Evolutionary conservation across 2,888 invertebrate species (phyloP).

Genomic region (Nemotelus pantherinus): DNA sequence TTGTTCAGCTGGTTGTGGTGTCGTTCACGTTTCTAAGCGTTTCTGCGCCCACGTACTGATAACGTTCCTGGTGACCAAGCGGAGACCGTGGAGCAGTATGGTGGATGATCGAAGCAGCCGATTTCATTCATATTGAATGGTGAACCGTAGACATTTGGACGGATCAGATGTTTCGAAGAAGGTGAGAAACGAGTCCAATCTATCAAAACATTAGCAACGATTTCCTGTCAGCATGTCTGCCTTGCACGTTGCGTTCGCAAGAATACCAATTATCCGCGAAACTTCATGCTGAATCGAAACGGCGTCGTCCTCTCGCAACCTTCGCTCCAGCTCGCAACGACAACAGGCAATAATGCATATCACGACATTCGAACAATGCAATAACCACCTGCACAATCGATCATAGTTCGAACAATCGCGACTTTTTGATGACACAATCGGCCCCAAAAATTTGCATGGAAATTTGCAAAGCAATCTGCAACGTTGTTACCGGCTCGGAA

Average conservation of each 20-base stretch:
- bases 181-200: no score
- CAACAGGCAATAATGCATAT: conserved; percentile 18
- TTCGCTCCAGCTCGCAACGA: background rate
- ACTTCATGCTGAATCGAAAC: background rate
- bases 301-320: background rate
- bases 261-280: background rate
- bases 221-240: no score
- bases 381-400: conserved; percentile 39
- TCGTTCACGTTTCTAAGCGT: background rate
- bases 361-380: conserved; percentile 32
- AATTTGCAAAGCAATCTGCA: conserved; percentile 1
- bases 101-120: no score
- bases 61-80: no score
- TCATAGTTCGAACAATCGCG: conserved; percentile 20
- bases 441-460: conserved; percentile 28
- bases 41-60: background rate
- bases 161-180: no score
- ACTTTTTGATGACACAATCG: conserved; percentile 34
- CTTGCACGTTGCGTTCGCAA: background rate
- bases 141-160: no score
- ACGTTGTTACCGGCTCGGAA: background rate
- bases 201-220: no score
- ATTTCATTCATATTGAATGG: no score
- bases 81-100: no score
- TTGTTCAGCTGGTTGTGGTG: background rate